Evolutionary conservation across 2,888 invertebrate species (phyloP).

Genomic region (Clunio marinus): DNA sequence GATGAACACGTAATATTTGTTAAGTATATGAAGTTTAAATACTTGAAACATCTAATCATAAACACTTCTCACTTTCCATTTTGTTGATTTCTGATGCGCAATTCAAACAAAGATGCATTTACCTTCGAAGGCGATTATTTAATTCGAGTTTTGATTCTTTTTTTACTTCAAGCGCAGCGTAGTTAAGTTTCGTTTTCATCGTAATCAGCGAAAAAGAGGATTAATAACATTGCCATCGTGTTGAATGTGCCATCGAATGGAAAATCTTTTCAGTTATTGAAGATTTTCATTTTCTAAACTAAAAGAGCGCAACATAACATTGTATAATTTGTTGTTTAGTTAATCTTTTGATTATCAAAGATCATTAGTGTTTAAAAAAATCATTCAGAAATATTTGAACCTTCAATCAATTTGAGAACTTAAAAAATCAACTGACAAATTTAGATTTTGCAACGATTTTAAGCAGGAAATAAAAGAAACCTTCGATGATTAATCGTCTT

Average conservation of each 20-base stretch:
- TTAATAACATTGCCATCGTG: background rate
- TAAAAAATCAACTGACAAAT: background rate
- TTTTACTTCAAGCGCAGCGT: background rate
- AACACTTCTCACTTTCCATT: conserved; percentile 29
- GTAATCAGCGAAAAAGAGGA: conserved; percentile 13
- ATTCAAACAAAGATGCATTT: conserved; percentile 29
- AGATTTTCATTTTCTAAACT: conserved; percentile 33
- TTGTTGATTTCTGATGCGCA: conserved; percentile 27
- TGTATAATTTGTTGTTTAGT: too few relatives aligned
- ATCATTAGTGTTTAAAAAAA: background rate
- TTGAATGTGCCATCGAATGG: conserved; percentile 4
- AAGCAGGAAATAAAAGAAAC: background rate
- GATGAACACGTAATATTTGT: background rate
- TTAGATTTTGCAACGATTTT: background rate
- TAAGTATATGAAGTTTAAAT: background rate
- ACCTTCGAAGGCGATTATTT: conserved; percentile 21
- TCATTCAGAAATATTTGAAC: too few relatives aligned
- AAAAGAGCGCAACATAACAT: too few relatives aligned
- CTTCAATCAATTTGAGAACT: too few relatives aligned
- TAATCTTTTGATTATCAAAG: background rate
- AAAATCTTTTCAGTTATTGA: conserved; percentile 5
- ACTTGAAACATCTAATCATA: background rate
- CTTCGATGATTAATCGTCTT: background rate
- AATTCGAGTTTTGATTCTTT: conserved; percentile 8
- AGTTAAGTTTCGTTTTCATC: conserved; percentile 20